These are phyloP conservation scores for Leptoteleia sp. DNA, from an alignment of 1,140 invertebrate species.

Conservation along the genomic window DNA sequence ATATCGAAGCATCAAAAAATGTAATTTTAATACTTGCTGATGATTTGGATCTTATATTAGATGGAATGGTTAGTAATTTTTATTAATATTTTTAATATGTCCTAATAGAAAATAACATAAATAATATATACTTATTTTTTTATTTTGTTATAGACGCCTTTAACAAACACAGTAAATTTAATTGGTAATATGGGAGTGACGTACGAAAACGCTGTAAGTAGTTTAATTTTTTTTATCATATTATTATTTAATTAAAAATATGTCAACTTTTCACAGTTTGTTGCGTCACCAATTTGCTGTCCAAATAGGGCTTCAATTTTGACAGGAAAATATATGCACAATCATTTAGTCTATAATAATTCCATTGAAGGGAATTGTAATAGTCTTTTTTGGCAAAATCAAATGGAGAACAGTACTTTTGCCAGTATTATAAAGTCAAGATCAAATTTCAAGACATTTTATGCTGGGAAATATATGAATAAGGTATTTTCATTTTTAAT, in stretches of 20 bases:
- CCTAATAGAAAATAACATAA: too few relatives aligned
- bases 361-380: conserved; percentile 89
- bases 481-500: conserved; percentile 79
- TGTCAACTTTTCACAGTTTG: conserved; percentile 82
- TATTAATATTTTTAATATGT: too few relatives aligned
- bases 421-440: conserved; percentile 84
- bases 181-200: conserved; percentile 33
- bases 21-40: too few relatives aligned
- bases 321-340: conserved; percentile 92
- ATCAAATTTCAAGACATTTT: conserved; percentile 89
- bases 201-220: conserved; percentile 37
- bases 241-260: too few relatives aligned
- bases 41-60: too few relatives aligned
- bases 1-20: too few relatives aligned
- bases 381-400: conserved; percentile 84
- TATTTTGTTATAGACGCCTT: too few relatives aligned
- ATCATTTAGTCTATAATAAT: conserved; percentile 90
- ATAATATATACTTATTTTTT: too few relatives aligned
- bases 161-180: conserved; percentile 23
- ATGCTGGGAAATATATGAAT: conserved; percentile 94
- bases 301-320: conserved; percentile 93
- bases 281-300: conserved; percentile 91
- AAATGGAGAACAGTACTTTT: conserved; percentile 85
- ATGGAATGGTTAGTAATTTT: too few relatives aligned
- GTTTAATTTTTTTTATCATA: neutral